These are phyloP conservation scores for Solea senegalensis DNA, from an alignment of 2,113 vertebrate genomes.

Conservation along the genomic window DNA sequence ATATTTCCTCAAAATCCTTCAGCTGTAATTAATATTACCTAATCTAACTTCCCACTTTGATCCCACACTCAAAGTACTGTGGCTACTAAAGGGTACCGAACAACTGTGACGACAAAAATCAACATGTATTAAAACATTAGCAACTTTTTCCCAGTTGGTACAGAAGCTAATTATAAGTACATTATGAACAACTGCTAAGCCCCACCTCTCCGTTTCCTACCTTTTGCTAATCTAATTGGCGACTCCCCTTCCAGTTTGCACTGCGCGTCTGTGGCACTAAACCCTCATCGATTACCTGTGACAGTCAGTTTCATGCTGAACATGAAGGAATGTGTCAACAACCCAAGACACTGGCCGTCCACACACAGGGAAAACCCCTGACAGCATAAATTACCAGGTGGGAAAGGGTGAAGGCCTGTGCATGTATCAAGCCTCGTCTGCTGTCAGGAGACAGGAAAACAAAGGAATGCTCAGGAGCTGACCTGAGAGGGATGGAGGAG, in stretches of 20 bases:
- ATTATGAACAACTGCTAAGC: slow-evolving; percentile 19
- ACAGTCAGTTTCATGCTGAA: slow-evolving; percentile 54
- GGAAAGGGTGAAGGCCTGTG: slow-evolving; percentile 64
- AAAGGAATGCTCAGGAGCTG: slow-evolving; percentile 39
- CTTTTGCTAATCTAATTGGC: slow-evolving; percentile 39
- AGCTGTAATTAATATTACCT: too few species aligned
- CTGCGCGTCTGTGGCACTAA: slow-evolving; percentile 35
- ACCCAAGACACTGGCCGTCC: slow-evolving; percentile 53
- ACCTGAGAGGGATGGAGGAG: slow-evolving; percentile 10
- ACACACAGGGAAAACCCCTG: slow-evolving; percentile 60
- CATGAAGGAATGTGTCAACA: slow-evolving; percentile 62
- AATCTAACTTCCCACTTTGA: too few species aligned
- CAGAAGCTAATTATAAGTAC: not conserved
- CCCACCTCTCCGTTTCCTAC: slow-evolving; percentile 1
- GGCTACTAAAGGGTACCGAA: too few species aligned
- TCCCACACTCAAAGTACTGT: too few species aligned
- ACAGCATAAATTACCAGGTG: slow-evolving; percentile 73
- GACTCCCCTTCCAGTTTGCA: slow-evolving; percentile 28
- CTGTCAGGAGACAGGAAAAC: slow-evolving; percentile 59
- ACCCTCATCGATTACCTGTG: slow-evolving; percentile 62
- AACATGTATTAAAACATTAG: too few species aligned
- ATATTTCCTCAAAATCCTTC: too few species aligned
- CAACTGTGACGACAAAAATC: too few species aligned
- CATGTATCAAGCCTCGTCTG: slow-evolving; percentile 65
- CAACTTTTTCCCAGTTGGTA: too few species aligned